phyloP scores from a whole-genome alignment of 1,140 invertebrate species.

The Parapsyche elsis region DNA sequence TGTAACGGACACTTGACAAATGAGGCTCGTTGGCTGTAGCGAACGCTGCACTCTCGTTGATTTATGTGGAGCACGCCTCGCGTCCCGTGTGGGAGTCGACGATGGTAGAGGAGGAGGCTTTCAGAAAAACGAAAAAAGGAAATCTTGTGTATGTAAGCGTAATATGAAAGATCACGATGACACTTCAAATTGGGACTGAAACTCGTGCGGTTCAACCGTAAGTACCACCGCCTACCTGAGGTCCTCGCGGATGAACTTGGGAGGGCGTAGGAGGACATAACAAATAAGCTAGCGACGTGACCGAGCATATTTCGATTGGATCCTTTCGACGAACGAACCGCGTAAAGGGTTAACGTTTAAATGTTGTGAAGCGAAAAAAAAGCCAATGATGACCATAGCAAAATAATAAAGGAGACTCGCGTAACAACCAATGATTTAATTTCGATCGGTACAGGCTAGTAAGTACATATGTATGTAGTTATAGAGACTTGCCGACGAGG shows the following conservation, averaged over 20 bases:
- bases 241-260: slow-evolving; percentile 38
- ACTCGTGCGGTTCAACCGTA: neutral
- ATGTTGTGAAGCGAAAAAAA: neutral
- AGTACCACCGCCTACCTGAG: slow-evolving; percentile 21
- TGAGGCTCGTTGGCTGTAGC: slow-evolving; percentile 24
- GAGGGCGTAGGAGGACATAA: slow-evolving; percentile 39
- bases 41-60: slow-evolving; percentile 34
- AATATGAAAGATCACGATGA: slow-evolving; percentile 51
- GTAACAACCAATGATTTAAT: neutral
- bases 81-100: slow-evolving; percentile 31
- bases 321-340: neutral
- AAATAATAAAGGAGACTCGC: neutral
- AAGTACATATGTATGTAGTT: too few relatives aligned
- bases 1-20: slow-evolving; percentile 49
- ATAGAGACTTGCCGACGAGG: too few relatives aligned
- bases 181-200: slow-evolving; percentile 39
- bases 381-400: neutral
- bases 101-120: neutral
- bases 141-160: neutral
- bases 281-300: slow-evolving; percentile 46
- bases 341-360: slow-evolving; percentile 2
- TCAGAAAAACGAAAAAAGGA: neutral
- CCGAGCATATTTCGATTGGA: slow-evolving; percentile 36
- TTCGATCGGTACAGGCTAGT: too few relatives aligned
- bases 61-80: slow-evolving; percentile 50